phyloP scores from a whole-genome alignment of 2,888 invertebrate species.

The Phrixothrix hirtus region DNA sequence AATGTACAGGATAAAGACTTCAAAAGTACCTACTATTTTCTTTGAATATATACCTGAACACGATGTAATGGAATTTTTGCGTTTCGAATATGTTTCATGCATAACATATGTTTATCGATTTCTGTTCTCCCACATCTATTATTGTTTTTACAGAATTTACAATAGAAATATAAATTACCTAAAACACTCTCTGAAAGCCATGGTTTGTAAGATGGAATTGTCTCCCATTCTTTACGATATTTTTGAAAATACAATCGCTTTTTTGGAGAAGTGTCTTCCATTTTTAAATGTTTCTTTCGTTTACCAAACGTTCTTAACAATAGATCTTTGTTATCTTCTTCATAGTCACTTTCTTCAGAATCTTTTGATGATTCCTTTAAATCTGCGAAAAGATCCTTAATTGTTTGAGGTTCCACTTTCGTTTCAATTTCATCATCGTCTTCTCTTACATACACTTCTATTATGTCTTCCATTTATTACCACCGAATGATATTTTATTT shows the following conservation, averaged over 20 bases:
- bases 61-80: slow-evolving; percentile 18
- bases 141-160: slow-evolving; percentile 53
- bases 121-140: slow-evolving; percentile 52
- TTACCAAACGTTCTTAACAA: slow-evolving; percentile 8
- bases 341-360: slow-evolving; percentile 5
- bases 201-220: slow-evolving; percentile 49
- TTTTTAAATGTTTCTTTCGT: slow-evolving; percentile 15
- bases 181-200: slow-evolving; percentile 51
- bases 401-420: slow-evolving; percentile 16
- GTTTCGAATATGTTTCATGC: slow-evolving; percentile 48
- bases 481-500: not conserved
- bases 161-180: slow-evolving; percentile 51
- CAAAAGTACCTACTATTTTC: too few relatives aligned
- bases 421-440: slow-evolving; percentile 14
- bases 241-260: slow-evolving; percentile 46
- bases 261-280: slow-evolving; percentile 20
- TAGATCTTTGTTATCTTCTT: slow-evolving; percentile 7
- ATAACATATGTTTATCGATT: slow-evolving; percentile 51
- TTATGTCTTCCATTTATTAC: slow-evolving; percentile 20
- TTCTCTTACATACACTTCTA: slow-evolving; percentile 23
- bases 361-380: slow-evolving; percentile 11
- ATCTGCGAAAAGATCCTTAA: slow-evolving; percentile 23
- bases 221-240: slow-evolving; percentile 53
- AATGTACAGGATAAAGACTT: too few relatives aligned
- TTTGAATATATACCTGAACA: slow-evolving; percentile 23